phyloP scores from a whole-genome alignment of 2,797 vertebrate species.

The Lithobates pipiens region DNA sequence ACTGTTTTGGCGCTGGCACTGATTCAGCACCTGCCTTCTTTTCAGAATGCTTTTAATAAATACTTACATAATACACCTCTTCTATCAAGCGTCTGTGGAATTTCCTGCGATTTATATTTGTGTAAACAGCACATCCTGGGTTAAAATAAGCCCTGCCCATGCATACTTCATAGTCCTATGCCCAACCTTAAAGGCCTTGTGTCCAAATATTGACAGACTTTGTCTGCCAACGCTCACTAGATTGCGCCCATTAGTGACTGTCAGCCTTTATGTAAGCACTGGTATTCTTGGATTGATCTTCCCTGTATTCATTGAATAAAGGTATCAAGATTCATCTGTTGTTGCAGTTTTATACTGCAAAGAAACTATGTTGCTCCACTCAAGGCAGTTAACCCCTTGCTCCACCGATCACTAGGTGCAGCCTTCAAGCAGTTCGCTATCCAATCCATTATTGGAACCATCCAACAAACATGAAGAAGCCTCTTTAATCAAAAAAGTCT shows the following conservation, averaged over 20 bases:
- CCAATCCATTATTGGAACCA: no score
- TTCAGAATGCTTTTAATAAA: neutral
- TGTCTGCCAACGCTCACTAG: neutral
- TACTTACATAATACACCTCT: neutral
- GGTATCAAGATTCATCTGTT: neutral
- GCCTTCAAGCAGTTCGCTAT: no score
- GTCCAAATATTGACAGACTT: neutral
- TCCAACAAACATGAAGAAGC: no score
- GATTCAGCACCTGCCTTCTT: neutral
- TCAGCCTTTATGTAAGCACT: neutral
- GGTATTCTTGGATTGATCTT: neutral
- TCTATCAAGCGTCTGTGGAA: neutral
- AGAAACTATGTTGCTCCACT: no score
- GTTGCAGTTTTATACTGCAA: no score
- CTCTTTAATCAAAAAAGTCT: no score
- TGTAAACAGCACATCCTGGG: neutral
- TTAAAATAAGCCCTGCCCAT: neutral
- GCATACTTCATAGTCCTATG: neutral
- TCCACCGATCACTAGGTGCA: no score
- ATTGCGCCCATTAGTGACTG: no score
- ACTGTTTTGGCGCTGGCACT: neutral
- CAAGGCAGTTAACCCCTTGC: no score
- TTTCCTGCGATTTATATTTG: neutral
- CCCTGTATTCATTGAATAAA: neutral
- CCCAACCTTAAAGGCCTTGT: neutral